Evolutionary conservation across 1,140 invertebrate genomes (phyloP), one percentile per base, ranked within the genome.

Genomic region (Elymnias hypermnestra): DNA sequence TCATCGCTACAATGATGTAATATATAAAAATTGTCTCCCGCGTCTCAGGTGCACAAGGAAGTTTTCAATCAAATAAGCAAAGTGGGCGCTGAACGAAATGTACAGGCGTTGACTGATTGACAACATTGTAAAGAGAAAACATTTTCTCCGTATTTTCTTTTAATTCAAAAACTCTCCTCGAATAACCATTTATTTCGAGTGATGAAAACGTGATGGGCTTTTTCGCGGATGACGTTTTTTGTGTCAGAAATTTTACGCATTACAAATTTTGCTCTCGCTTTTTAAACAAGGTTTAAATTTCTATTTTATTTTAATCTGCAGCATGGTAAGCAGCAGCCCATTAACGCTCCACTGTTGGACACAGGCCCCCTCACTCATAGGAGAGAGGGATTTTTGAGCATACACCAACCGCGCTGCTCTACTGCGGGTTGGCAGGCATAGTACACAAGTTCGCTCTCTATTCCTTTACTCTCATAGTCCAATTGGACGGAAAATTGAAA

Each of bases 21-120:
- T 37, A 29, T 13, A 51, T 15, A 39, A 22, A 40, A 15, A 40
- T 15, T 40, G 25, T 28, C 18, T 31, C 13, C 41, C 33, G 33
- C 21, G 72, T 44, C 66, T 63, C 76, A 82, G 76, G 76, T 82
- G 77, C 39, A 40, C 38, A 58, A 58, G 59, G 63, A 70, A 78
- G 63, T 76, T 82, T 78, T 72, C 74, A 78, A 82, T 82, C 74
- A 78, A 77, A 76, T 78, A 70, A 76, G 58, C 58, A 49, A 53
- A 60, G 65, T 59, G 57, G 62, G 52, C 47, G 66, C 60, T 57
- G 62, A 67, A 68, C 63, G 57, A 64, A 71, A 66, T 52, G 48
- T 54, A 62, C 50, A 45, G 60, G 55, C 61, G 54, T 51, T 70
- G 74, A 72, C 74, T 82, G 77, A 76, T 78, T 81, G 76, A 81